Evolutionary conservation across 2,888 invertebrate genomes (phyloP), one percentile per base, ranked within the genome.

Genomic region (Ophonus ardosiacus): DNA sequence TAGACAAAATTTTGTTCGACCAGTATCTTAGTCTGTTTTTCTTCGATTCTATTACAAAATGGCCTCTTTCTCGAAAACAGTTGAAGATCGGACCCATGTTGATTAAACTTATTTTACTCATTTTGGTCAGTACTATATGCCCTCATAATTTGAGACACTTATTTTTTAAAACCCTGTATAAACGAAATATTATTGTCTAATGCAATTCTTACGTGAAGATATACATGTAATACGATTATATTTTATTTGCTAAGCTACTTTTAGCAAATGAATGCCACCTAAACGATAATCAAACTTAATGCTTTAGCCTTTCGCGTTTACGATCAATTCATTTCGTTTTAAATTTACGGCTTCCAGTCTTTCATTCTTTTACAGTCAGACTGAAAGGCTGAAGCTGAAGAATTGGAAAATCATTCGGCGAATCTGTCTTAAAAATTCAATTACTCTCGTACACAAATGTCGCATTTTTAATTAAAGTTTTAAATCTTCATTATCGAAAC

Each of bases 401-500:
- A 51, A 51, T 10, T 51, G 43, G 43, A 51, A 51, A 51, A 13
- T 51, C 10, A 31, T 31, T 51, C 43, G 13, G 43, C 7, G 43
- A 51, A 13, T 51, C 10, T 13, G 7, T 51, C 43, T 8, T 7
- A 15, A 59, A 59, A 59, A 59, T 59, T 59, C 59, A 59, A 59
- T 59, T 15, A 59, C 59, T 59, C 7, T 13, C 18, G 59, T 17
- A 59, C 59, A 59, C 59, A 17, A 59, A 7, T 59, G 59, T 59
- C 59, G 2, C 59, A 59, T 59, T 59, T 59, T 59, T 59, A 59
- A 59, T 59, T 59, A 59, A 59, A 59, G 18, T 17, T 59, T 59
- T 59, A 59, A 59, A 59, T 59, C 59, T 59, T 59, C 18, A 59
- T 59, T 59, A 59, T 15, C 59, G n/a, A 15, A 59, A 59, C 59